Percentiles rank a stretch among this genome's conserved stretches.
phyloP scores from a whole-genome alignment of 2,888 invertebrate genomes.

The Plusia festucae region DNA sequence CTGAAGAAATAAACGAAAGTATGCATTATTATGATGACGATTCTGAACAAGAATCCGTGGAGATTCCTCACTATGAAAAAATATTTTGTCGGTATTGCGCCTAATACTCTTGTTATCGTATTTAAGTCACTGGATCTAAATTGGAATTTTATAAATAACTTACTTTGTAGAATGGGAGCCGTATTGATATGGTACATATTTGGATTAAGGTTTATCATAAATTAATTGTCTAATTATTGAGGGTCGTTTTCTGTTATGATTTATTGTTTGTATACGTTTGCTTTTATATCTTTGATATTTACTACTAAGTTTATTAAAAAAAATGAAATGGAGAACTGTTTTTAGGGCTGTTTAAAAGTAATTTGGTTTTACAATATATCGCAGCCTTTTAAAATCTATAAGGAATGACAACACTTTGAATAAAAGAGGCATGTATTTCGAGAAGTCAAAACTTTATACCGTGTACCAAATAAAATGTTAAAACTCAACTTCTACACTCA shows the following conservation, averaged over 20 bases:
- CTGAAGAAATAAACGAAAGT: constrained; percentile 87
- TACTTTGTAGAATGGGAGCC: constrained; percentile 18
- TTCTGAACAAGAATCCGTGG: constrained; percentile 70
- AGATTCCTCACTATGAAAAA: constrained; percentile 55
- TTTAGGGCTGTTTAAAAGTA: no score
- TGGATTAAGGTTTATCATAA: neutral
- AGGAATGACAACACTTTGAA: no score
- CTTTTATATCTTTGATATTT: no score
- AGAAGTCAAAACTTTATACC: no score
- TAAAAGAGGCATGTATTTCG: no score
- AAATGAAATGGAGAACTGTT: no score
- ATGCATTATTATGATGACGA: constrained; percentile 88
- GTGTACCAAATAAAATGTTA: no score
- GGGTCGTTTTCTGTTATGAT: constrained; percentile 9
- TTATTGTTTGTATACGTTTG: constrained; percentile 7
- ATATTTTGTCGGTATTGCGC: constrained; percentile 36
- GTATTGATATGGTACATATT: constrained; percentile 14
- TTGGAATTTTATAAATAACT: constrained; percentile 49
- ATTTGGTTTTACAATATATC: no score
- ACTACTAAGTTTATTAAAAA: neutral
- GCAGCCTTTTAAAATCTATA: no score
- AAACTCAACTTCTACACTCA: no score
- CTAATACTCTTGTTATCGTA: constrained; percentile 50
- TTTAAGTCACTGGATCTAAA: constrained; percentile 49
- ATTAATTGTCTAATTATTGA: constrained; percentile 6